Percentiles rank a stretch among this genome's conserved stretches.
These are phyloP conservation scores for Acanthornis magna DNA, from an alignment of 2,797 vertebrate genomes.

Conservation along the genomic window DNA sequence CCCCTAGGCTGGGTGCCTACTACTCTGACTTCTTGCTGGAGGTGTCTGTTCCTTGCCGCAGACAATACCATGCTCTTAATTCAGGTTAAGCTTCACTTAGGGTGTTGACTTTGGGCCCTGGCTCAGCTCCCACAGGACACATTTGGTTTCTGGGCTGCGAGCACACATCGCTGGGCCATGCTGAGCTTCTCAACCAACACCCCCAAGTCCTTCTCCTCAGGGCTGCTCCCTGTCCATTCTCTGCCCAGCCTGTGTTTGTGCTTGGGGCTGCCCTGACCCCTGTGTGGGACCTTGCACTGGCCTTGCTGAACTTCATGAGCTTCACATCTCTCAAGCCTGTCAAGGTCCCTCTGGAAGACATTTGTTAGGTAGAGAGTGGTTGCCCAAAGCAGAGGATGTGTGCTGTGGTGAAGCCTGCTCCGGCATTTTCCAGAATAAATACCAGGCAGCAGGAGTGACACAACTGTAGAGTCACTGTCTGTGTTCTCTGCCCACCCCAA, in stretches of 20 bases:
- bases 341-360: background rate
- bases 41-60: background rate
- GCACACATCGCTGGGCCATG: background rate
- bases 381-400: background rate
- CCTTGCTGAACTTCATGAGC: background rate
- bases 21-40: fast-evolving
- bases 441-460: background rate
- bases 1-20: background rate
- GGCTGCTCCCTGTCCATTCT: background rate
- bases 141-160: background rate
- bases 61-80: background rate
- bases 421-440: background rate
- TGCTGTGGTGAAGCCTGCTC: background rate
- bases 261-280: background rate
- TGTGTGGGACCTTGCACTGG: background rate
- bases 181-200: background rate
- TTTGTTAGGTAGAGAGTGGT: background rate
- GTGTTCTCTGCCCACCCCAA: background rate
- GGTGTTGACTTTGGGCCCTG: background rate
- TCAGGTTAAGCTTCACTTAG: background rate
- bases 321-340: background rate
- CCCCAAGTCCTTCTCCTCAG: background rate
- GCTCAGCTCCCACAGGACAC: background rate
- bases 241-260: background rate
- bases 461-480: background rate